Conservation (phyloP, 1,140 invertebrate genomes). For the Megalonaias nervosa region DNA sequence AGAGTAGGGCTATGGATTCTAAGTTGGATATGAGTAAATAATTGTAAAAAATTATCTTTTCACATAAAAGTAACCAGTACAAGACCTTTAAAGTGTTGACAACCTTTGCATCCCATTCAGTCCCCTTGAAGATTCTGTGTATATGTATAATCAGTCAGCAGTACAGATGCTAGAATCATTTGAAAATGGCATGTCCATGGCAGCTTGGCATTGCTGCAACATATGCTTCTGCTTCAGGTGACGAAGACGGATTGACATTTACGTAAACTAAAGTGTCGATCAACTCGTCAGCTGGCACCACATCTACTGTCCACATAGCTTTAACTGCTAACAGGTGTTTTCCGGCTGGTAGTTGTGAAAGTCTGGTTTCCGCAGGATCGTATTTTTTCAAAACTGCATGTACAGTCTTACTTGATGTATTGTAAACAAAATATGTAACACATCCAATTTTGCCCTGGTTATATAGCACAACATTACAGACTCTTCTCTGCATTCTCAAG, state of each 20-base stretch:
- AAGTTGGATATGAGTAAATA: no score
- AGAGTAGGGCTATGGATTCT: no score
- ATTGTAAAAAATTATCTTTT: no score
- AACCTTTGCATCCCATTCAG: no score
- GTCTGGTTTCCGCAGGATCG: not conserved
- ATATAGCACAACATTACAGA: conserved; percentile 19
- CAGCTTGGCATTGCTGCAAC: no score
- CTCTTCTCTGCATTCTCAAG: conserved; percentile 31
- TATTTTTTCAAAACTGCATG: no score
- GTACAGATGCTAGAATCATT: not conserved
- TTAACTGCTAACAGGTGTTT: conserved; percentile 10
- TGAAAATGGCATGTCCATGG: conserved; percentile 4
- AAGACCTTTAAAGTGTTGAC: no score
- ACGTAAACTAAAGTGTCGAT: conserved; percentile 17
- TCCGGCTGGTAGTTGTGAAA: not conserved
- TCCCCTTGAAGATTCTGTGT: no score
- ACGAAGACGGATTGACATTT: no score
- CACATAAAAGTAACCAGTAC: no score
- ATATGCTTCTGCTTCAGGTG: no score
- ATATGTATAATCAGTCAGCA: no score
- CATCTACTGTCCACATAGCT: not conserved
- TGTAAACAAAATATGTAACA: conserved; percentile 21
- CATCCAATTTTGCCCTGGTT: not conserved
- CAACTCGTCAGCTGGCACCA: conserved; percentile 9
- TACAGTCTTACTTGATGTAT: conserved; percentile 13